Base-by-base conservation (phyloP, 1,140 invertebrate species). In the Trachymyrmex septentrionalis region DNA sequence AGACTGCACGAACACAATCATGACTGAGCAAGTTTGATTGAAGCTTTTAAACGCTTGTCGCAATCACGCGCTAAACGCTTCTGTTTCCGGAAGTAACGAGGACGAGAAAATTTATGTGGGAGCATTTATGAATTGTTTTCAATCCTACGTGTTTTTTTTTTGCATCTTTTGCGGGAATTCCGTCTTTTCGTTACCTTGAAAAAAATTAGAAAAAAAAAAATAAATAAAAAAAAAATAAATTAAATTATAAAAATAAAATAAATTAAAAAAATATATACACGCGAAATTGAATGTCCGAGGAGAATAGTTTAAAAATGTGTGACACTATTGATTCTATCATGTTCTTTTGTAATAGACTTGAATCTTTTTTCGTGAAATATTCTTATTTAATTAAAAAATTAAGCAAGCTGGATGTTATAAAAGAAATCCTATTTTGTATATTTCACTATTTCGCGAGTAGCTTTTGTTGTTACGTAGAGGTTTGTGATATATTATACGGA, bases 21-120 rank as follows among this genome's bases (percentile, higher is more conserved):
- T 72, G 53, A 82, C 66, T 44, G 78, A 34, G 64, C 50, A n/a
- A 14, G 55, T 57, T 81, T 34, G 34, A 71, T 38, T 34, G 27
- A 2, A 19, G 34, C 27, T 67, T 67, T 57, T 57, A 53, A 44
- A 80, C 16, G 44, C 63, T 53, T 34, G 27, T 66, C 50, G 24
- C 21, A 19, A 77, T 63, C 75, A 14, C 12, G 27, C 44, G 1
- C 3, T 30, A 12, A 50, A 34, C 9, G 16, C 38, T 34, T 38
- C 34, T 67, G 16, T 38, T 38, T 57, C 24, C 38, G 19, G 24
- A 78, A 78, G 14, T 76, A 78, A 78, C 59, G 3, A 27, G 27
- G 4, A 30, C n/a, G n/a, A 80, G 9, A 12, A 4, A 48, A 16
- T 69, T 6, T 3, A 69, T 12, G 5, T 50, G 10, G 21, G 21